A percentile compares a stretch with the other conserved stretches of the same genome.
Evolutionary conservation across 2,113 vertebrate genomes (phyloP).

Genomic region (Malurus melanocephalus): DNA sequence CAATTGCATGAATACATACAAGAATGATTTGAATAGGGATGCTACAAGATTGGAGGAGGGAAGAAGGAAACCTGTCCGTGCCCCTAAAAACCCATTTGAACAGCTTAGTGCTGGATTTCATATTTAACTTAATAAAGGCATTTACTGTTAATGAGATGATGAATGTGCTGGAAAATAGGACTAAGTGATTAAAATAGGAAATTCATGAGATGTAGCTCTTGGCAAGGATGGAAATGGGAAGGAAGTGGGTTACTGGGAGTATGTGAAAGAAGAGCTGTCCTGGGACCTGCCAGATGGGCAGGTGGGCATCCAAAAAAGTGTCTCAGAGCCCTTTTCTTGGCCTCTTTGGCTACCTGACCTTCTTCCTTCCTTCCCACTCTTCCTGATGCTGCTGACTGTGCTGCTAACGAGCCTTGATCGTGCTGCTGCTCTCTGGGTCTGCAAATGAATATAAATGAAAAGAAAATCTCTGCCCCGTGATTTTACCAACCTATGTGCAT

Average conservation of each 20-base stretch:
- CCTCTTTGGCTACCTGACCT: background rate
- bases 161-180: conserved; percentile 23
- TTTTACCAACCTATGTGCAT: background rate
- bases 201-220: background rate
- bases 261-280: background rate
- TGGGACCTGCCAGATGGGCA: background rate
- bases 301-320: background rate
- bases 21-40: conserved; percentile 7
- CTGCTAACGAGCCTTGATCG: background rate
- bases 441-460: conserved; percentile 5
- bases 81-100: background rate
- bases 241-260: background rate
- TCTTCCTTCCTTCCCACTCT: background rate
- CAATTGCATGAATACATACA: conserved; percentile 36
- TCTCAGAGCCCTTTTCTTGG: background rate
- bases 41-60: background rate
- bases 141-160: conserved; percentile 20
- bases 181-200: conserved; percentile 16
- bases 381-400: background rate
- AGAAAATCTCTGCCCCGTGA: background rate
- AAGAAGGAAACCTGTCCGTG: background rate
- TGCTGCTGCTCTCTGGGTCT: background rate
- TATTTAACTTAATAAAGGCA: background rate
- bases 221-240: background rate
- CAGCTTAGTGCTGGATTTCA: background rate